phyloP scores from a whole-genome alignment of 2,888 invertebrate species.

The Phaonia tiefii region DNA sequence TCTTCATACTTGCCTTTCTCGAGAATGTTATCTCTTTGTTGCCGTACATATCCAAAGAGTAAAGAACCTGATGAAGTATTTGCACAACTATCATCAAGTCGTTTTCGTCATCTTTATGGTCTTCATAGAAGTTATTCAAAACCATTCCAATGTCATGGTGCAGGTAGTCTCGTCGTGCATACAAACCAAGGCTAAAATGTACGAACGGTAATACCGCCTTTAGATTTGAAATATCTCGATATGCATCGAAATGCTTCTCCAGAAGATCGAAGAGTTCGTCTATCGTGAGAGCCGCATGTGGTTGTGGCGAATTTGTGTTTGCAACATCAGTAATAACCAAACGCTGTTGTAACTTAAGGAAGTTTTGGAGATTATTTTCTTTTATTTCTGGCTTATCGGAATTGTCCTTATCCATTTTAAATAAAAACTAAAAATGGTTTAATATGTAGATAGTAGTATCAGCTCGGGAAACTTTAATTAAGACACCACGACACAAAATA shows the following conservation, averaged over 20 bases:
- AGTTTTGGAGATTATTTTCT: conserved; percentile 23
- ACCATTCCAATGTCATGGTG: conserved; percentile 21
- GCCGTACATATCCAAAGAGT: conserved; percentile 22
- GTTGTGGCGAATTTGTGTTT: not conserved
- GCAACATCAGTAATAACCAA: not conserved
- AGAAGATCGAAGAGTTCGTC: conserved; percentile 48
- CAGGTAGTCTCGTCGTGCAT: conserved; percentile 19
- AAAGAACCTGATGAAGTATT: conserved; percentile 59
- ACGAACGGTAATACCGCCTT: conserved; percentile 38
- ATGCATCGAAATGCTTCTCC: conserved; percentile 49
- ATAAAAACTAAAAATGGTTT: too few relatives aligned
- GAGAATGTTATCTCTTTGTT: conserved; percentile 22
- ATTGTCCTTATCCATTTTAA: too few relatives aligned
- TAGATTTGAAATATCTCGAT: conserved; percentile 44
- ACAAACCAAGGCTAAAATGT: conserved; percentile 49
- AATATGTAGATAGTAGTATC: too few relatives aligned
- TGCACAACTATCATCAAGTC: conserved; percentile 54
- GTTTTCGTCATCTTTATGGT: conserved; percentile 42
- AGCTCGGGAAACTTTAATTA: too few relatives aligned
- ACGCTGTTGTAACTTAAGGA: conserved; percentile 30
- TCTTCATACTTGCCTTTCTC: conserved; percentile 39
- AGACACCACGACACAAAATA: too few relatives aligned
- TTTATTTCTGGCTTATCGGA: not conserved
- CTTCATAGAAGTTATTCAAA: conserved; percentile 25
- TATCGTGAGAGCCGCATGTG: not conserved